Conservation (phyloP, 2,113 vertebrate genomes). For the Phoenicopterus ruber region DNA sequence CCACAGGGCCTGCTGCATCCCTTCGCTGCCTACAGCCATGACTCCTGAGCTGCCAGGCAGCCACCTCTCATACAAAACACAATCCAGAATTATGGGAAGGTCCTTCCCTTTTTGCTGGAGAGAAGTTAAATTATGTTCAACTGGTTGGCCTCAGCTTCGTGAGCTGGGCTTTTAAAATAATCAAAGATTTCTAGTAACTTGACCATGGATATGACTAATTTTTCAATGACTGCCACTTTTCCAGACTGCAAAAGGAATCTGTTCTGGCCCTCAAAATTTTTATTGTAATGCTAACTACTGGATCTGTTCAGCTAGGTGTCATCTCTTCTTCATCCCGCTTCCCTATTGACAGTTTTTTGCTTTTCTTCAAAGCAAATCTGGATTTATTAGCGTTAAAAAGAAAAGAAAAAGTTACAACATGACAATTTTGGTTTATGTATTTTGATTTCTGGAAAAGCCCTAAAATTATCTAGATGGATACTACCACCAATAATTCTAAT, state of each 20-base stretch:
- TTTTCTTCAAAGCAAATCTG: neutral
- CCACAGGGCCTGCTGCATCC: accelerated
- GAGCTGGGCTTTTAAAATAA: neutral
- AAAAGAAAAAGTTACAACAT: neutral
- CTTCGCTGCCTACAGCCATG: neutral
- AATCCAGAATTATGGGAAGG: neutral
- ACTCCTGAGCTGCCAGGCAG: neutral
- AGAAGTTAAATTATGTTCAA: neutral
- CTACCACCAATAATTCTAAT: neutral
- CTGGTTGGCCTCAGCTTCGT: neutral
- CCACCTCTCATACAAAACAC: neutral
- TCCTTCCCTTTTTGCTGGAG: neutral
- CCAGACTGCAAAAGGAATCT: neutral
- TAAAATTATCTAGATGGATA: neutral
- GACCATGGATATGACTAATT: neutral
- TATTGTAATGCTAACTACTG: neutral
- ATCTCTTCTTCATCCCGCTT: neutral
- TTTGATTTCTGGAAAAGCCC: slow-evolving; percentile 21
- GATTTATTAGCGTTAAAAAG: neutral
- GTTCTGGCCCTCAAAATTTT: neutral
- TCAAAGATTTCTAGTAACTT: neutral
- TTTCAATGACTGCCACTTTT: neutral
- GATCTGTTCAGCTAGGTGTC: neutral
- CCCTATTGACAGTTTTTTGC: neutral
- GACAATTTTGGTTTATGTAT: neutral